Evolutionary conservation across 2,797 vertebrate species (phyloP).

Genomic region (Mallotus villosus): DNA sequence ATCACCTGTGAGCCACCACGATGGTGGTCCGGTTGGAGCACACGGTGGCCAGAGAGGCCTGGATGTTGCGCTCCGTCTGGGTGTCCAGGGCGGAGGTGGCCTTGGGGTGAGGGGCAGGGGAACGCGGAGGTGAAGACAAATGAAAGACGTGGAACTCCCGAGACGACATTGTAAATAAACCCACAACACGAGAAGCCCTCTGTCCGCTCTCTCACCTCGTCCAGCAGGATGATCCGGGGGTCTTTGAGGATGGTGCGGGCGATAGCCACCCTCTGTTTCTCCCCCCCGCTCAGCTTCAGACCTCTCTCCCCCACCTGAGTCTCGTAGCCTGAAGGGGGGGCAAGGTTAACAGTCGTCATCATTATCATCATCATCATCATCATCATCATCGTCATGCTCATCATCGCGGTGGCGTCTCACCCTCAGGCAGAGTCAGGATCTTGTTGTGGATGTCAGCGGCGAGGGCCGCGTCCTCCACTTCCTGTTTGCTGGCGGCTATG

Average conservation of each 20-base stretch:
- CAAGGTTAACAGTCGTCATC: neutral
- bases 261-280: slow-evolving; percentile 90
- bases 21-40: slow-evolving; percentile 84
- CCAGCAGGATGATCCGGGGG: slow-evolving; percentile 70
- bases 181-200: neutral
- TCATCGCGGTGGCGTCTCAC: slow-evolving; percentile 55
- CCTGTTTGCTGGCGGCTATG: slow-evolving; percentile 73
- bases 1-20: slow-evolving; percentile 88
- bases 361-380: neutral
- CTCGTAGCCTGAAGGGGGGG: slow-evolving; percentile 78
- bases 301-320: slow-evolving; percentile 89
- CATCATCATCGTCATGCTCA: neutral
- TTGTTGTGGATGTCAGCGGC: slow-evolving; percentile 85
- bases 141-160: neutral
- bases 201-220: slow-evolving; percentile 50
- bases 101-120: slow-evolving; percentile 61
- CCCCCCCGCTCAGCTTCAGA: slow-evolving; percentile 88
- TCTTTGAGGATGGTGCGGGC: slow-evolving; percentile 89
- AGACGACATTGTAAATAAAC: too few species aligned
- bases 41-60: slow-evolving; percentile 84
- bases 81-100: slow-evolving; percentile 90
- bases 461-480: slow-evolving; percentile 83
- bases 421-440: slow-evolving; percentile 83
- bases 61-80: slow-evolving; percentile 87
- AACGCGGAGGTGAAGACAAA: too few species aligned